phyloP scores from a whole-genome alignment of 2,888 invertebrate genomes.

The Drosophila merina region DNA sequence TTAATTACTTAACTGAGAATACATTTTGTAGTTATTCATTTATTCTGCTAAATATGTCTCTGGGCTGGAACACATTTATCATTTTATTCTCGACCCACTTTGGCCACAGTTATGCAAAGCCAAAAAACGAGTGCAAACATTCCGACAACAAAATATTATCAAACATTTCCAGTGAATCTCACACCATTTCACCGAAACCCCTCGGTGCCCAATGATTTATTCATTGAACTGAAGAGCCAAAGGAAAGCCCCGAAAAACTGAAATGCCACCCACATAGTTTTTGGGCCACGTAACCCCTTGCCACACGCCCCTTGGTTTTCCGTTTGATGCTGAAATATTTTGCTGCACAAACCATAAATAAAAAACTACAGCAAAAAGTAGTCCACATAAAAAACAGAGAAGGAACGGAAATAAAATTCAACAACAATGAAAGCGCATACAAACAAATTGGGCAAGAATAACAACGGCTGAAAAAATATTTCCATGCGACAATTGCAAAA shows the following conservation, averaged over 20 bases:
- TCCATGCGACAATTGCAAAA: constrained; percentile 56
- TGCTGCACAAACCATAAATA: constrained; percentile 43
- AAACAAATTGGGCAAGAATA: constrained; percentile 50
- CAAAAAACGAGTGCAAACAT: constrained; percentile 24
- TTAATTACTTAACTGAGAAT: too few relatives aligned
- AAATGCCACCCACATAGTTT: constrained; percentile 42
- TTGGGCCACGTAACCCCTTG: neutral
- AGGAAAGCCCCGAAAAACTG: constrained; percentile 25
- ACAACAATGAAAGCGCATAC: constrained; percentile 28
- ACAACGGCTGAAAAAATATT: constrained; percentile 41
- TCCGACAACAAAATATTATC: constrained; percentile 30
- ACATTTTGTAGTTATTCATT: too few relatives aligned
- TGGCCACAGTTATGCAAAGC: constrained; percentile 26
- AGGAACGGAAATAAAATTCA: constrained; percentile 23
- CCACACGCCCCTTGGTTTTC: constrained; percentile 13
- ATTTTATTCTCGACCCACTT: constrained; percentile 8
- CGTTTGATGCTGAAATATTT: constrained; percentile 42
- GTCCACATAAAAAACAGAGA: constrained; percentile 9
- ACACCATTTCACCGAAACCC: constrained; percentile 7
- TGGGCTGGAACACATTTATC: neutral
- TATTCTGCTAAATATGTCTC: neutral
- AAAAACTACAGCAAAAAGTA: constrained; percentile 12
- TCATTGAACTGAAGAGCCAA: constrained; percentile 36
- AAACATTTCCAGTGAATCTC: constrained; percentile 35
- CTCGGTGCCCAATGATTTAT: constrained; percentile 42